Evolutionary conservation across 2,888 invertebrate genomes (phyloP), one percentile per base, ranked within the genome.

Genomic region (Antheraea assamensis): DNA sequence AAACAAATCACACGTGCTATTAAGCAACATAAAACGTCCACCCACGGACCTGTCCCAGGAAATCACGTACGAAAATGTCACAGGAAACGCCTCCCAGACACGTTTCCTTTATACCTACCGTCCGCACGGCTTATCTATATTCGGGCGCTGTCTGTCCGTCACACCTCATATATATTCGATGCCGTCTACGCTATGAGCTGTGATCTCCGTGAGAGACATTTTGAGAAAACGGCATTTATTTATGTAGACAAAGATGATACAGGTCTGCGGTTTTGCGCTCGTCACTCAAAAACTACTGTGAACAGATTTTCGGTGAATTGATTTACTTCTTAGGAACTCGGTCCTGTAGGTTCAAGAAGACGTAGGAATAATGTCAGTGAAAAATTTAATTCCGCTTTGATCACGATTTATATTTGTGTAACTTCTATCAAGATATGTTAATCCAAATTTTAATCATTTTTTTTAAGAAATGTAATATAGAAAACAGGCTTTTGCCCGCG

Each of bases 51-150:
- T 35, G 24, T 73, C 72, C 75, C 83, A 89, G 92, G 92, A 92
- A 84, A 86, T 90, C 92, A 91, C 89, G 92, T 90, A 81, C 87
- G 79, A 84, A 92, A 87, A 82, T 87, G 88, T 88, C 87, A 84
- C 89, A 90, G 92, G 92, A 92, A 90, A 83, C 85, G 79, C 77
- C 79, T 81, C 80, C 80, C 79, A 75, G 79, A 75, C 78, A 78
- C 82, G 83, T 83, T 87, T 87, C 86, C 86, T 87, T 80, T 64
- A 27, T 64, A 64, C 61, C 27, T 82, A 76, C 76, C 80, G 83
- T 81, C 78, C 77, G 78, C 81, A 77, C 77, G 74, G 80, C 86
- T 85, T 85, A 85, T 91, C 88, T 88, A 85, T 89, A 92, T 92
- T 88, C 91, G 79, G 80, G 76, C 75, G 73, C 74, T 80, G 88